Evolutionary conservation across 2,888 invertebrate species (phyloP).

Genomic region (Stomorhina lunata): DNA sequence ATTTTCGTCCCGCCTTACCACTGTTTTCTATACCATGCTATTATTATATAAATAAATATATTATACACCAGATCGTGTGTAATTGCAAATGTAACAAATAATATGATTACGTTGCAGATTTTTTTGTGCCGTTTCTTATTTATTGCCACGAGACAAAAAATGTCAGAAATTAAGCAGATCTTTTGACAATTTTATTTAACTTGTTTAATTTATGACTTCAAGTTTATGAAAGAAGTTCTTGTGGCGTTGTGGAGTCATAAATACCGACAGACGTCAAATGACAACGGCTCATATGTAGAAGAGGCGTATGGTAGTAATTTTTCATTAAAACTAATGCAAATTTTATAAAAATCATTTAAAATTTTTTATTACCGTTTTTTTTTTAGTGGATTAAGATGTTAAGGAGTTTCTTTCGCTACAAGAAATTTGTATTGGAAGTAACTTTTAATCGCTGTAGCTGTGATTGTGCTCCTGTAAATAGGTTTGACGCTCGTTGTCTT

Average conservation of each 20-base stretch:
- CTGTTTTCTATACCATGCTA: background rate
- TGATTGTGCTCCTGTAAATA: no score
- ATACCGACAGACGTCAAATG: background rate
- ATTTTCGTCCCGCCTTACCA: background rate
- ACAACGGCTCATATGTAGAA: background rate
- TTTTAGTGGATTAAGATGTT: no score
- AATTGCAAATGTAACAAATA: constrained; percentile 18
- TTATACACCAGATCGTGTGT: background rate
- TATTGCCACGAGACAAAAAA: constrained; percentile 61
- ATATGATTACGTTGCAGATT: constrained; percentile 36
- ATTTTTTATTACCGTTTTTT: no score
- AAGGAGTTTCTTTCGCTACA: no score
- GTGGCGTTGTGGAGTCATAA: background rate
- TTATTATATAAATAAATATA: background rate
- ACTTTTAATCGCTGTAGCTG: no score
- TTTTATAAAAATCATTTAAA: no score
- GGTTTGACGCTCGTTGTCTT: no score
- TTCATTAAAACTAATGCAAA: no score
- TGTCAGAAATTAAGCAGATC: constrained; percentile 64
- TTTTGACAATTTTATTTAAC: constrained; percentile 65
- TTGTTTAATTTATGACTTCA: constrained; percentile 59
- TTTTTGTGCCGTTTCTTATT: constrained; percentile 37
- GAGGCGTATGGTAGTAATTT: constrained; percentile 48
- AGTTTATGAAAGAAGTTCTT: constrained; percentile 47
- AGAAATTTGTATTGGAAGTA: no score